These are phyloP conservation scores for Protobothrops flavoviridis DNA, from an alignment of 2,113 vertebrate genomes.

Conservation along the genomic window DNA sequence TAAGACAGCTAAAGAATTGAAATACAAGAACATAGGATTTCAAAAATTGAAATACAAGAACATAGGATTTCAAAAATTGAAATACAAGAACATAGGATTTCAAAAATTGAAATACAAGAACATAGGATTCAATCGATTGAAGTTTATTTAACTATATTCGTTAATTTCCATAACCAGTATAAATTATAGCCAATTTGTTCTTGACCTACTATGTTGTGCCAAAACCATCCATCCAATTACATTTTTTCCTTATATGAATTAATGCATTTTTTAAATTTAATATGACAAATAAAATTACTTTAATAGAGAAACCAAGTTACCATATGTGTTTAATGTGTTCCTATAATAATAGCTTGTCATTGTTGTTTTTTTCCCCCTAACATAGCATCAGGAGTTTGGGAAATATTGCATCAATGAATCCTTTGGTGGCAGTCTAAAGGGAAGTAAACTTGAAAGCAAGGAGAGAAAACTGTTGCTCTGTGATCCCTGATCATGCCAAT, in stretches of 20 bases:
- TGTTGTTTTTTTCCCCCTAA: background rate
- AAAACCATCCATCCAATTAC: background rate
- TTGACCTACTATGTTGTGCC: background rate
- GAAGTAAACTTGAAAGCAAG: too few species aligned
- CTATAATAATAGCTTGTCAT: background rate
- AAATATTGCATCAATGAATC: background rate
- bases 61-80: background rate
- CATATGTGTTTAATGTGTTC: background rate
- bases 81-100: background rate
- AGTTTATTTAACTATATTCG: background rate
- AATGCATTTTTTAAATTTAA: background rate
- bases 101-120: background rate
- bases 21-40: background rate
- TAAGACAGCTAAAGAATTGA: background rate
- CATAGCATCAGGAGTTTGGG: background rate
- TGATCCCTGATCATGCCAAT: background rate
- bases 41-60: background rate
- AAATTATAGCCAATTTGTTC: background rate
- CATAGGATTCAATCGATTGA: background rate
- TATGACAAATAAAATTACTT: background rate
- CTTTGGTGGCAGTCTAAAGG: background rate
- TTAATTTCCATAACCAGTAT: background rate
- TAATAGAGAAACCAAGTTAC: background rate
- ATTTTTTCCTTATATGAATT: background rate
- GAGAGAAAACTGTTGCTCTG: background rate